Evolutionary conservation across 1,140 invertebrate species (phyloP).

Genomic region (Drosophila subobscura): DNA sequence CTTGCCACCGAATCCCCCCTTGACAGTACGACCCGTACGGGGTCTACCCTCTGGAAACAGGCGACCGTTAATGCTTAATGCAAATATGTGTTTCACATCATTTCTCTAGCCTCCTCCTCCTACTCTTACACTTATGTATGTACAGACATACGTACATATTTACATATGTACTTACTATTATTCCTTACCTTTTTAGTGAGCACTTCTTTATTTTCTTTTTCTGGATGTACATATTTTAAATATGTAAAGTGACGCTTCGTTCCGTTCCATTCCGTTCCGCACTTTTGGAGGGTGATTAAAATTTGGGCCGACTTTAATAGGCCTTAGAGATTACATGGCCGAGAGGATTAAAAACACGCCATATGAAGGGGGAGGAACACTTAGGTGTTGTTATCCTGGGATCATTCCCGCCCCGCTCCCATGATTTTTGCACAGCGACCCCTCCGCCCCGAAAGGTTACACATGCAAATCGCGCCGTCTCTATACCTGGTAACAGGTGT

Average conservation of each 20-base stretch:
- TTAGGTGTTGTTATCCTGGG: no score
- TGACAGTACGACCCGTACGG: not conserved
- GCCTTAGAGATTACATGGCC: slow-evolving; percentile 5
- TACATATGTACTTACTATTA: not conserved
- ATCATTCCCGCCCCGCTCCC: not conserved
- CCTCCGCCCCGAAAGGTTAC: slow-evolving; percentile 2
- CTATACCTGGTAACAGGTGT: slow-evolving; percentile 43
- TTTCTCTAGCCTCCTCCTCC: slow-evolving; percentile 8
- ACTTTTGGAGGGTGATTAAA: slow-evolving; percentile 38
- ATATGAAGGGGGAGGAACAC: slow-evolving; percentile 5
- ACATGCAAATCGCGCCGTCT: slow-evolving; percentile 12
- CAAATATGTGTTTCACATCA: slow-evolving; percentile 68
- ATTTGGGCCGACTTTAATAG: slow-evolving; percentile 31
- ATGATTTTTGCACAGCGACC: not conserved
- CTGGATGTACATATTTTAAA: slow-evolving; percentile 39
- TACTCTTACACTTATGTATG: not conserved
- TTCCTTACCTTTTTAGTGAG: slow-evolving; percentile 6
- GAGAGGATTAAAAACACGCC: not conserved
- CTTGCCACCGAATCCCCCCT: slow-evolving; percentile 44
- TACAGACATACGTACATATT: slow-evolving; percentile 1
- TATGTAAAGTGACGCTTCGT: slow-evolving; percentile 48
- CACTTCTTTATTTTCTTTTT: not conserved
- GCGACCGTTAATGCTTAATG: slow-evolving; percentile 76
- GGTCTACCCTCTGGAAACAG: not conserved
- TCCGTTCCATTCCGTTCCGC: slow-evolving; percentile 47